These are phyloP conservation scores for Microctenopoma stevenorrisi DNA, from an alignment of 2,797 vertebrate species.

Conservation along the genomic window DNA sequence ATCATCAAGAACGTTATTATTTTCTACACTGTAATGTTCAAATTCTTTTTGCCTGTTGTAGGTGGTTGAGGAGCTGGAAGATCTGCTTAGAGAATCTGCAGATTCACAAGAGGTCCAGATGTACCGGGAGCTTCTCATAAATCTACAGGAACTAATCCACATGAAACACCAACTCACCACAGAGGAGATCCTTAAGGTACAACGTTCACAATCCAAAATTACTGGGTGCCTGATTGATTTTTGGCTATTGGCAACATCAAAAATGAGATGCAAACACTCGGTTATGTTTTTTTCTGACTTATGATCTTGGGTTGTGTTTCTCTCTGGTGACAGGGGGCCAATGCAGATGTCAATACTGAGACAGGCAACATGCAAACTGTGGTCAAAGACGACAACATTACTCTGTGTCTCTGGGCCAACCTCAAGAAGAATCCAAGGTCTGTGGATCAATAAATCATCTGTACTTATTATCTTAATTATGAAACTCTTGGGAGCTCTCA, in stretches of 20 bases:
- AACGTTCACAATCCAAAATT: background rate
- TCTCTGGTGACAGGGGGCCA: constrained; percentile 76
- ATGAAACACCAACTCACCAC: constrained; percentile 83
- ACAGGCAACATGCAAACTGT: constrained; percentile 92
- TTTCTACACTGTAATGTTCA: background rate
- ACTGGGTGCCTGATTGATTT: background rate
- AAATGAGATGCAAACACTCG: background rate
- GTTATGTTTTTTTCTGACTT: background rate
- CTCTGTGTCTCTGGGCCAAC: constrained; percentile 94
- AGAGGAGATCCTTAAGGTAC: constrained; percentile 89
- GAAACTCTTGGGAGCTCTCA: too few relatives aligned
- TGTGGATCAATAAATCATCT: background rate
- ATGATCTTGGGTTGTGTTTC: background rate
- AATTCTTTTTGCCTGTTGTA: constrained; percentile 49
- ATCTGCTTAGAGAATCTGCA: constrained; percentile 77
- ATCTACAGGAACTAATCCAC: constrained; percentile 84
- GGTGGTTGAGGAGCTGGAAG: constrained; percentile 88
- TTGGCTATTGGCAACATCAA: background rate
- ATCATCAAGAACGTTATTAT: background rate
- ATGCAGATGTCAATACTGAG: constrained; percentile 82
- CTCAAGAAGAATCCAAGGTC: constrained; percentile 91
- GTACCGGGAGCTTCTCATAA: constrained; percentile 80
- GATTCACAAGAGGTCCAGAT: constrained; percentile 52
- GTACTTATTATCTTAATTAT: background rate
- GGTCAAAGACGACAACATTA: constrained; percentile 82